Base-by-base conservation (phyloP, 1,140 invertebrate species). In the Trichonephila clavipes region DNA sequence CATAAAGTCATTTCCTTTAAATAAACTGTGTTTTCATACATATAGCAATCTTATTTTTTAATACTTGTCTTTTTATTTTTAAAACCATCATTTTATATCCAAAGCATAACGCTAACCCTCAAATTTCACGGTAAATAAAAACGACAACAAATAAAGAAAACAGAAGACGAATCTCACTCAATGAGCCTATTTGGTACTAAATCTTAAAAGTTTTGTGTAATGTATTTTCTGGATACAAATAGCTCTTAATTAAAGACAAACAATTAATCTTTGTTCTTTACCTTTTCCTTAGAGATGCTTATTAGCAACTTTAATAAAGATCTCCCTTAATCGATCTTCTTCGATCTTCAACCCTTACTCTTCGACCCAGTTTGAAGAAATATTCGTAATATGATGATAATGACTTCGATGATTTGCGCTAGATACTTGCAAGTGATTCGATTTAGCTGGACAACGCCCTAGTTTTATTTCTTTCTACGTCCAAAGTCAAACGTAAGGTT, bases 401-500 rank as follows among this genome's bases (percentile, higher is more conserved):
- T 59, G 82, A 61, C 82, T 85, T 24, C 58, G 51, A 61, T 85
- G 82, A 85, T 85, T 58, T 85, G 51, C 21, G 82, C 82, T n/a
- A 85, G 82, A 85, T 85, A 51, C 82, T 24, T 85, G 82, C 82
- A 66, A 88, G 86, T 28, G 61, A 88, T 88, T 66, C 86, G 24
- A 88, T 34, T 64, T 62, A 40, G 61, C 59, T 59, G 86, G 86
- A 61, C 86, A 88, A 88, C 86, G 86, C 86, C 86, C 86, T 34
- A 88, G 61, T 88, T 88, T 88, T 88, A 88, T 88, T 88, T 88
- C 86, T 88, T 88, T 88, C 24, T 24, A 88, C 82, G 21, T 18
- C 44, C n/a, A 19, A 59, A 83, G 82, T 83, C 40, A 51, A 59
- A 83, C 40, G 82, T n/a, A 83, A n/a, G 12, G 82, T 10, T 44